Evolutionary conservation across 2,888 invertebrate species (phyloP).

Genomic region (Acanthosepion esculentum): DNA sequence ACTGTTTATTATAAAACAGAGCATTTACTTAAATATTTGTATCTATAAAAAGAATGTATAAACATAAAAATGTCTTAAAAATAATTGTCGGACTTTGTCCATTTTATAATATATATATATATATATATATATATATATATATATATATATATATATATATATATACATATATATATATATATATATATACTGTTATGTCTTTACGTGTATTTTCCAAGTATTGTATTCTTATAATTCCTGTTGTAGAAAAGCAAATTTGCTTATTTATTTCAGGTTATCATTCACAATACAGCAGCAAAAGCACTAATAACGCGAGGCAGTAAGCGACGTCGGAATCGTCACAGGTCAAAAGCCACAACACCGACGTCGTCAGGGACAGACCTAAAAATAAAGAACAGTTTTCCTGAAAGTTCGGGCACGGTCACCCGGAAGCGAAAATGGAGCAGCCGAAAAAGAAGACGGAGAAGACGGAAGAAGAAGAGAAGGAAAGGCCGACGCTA

Average conservation of each 20-base stretch:
- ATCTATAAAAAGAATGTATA: too few species aligned
- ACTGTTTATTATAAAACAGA: too few species aligned
- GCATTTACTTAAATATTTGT: too few species aligned
- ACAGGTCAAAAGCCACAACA: background rate
- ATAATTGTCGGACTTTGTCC: too few species aligned
- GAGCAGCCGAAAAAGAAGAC: background rate
- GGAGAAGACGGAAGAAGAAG: background rate
- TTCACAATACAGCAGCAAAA: slow-evolving; percentile 61
- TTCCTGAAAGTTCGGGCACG: background rate
- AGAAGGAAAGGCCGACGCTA: background rate
- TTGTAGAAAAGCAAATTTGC: background rate
- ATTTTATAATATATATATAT: too few species aligned
- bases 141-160: too few species aligned
- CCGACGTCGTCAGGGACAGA: background rate
- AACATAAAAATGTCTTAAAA: too few species aligned
- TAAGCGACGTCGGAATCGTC: slow-evolving; percentile 55
- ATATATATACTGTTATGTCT: too few species aligned
- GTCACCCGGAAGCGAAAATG: background rate
- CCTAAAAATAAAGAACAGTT: background rate
- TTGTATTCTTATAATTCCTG: too few species aligned
- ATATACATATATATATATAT: too few species aligned
- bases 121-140: too few species aligned
- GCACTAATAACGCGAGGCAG: background rate
- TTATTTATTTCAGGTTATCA: slow-evolving; percentile 59
- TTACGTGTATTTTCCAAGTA: too few species aligned